phyloP scores from a whole-genome alignment of 2,797 vertebrate species.

The Neopelma chrysocephalum region DNA sequence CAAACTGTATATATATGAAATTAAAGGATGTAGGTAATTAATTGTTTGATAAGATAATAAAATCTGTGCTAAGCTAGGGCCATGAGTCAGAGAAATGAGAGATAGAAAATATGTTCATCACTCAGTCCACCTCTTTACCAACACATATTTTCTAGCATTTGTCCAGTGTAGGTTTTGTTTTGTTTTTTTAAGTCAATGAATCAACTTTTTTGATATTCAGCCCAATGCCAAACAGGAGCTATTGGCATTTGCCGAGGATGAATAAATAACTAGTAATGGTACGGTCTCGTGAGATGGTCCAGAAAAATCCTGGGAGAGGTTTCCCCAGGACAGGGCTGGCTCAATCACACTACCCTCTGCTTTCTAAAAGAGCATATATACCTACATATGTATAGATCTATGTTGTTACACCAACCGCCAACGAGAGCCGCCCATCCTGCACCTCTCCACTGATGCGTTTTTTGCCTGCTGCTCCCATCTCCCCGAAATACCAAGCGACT shows the following conservation, averaged over 20 bases:
- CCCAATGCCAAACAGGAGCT: conserved; percentile 48
- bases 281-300: conserved; percentile 15
- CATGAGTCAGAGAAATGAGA: conserved; percentile 54
- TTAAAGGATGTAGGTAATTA: conserved; percentile 56
- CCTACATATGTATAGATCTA: not conserved
- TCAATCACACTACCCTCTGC: not conserved
- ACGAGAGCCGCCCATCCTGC: not conserved
- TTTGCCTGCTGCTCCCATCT: conserved; percentile 52
- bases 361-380: not conserved
- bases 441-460: not conserved
- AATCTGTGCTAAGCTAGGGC: conserved; percentile 27
- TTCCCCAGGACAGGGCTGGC: not conserved
- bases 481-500: conserved; percentile 47
- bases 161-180: conserved; percentile 64
- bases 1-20: conserved; percentile 4
- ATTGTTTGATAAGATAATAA: conserved; percentile 55
- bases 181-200: conserved; percentile 50
- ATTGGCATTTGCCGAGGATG: conserved; percentile 52
- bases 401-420: not conserved
- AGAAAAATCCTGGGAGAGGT: conserved; percentile 38
- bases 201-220: conserved; percentile 67
- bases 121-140: conserved; percentile 55
- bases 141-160: conserved; percentile 54
- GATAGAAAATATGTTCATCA: conserved; percentile 37
- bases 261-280: not conserved